Evolutionary conservation across 1,140 invertebrate species (phyloP).

Genomic region (Drosophila lacteicornis): DNA sequence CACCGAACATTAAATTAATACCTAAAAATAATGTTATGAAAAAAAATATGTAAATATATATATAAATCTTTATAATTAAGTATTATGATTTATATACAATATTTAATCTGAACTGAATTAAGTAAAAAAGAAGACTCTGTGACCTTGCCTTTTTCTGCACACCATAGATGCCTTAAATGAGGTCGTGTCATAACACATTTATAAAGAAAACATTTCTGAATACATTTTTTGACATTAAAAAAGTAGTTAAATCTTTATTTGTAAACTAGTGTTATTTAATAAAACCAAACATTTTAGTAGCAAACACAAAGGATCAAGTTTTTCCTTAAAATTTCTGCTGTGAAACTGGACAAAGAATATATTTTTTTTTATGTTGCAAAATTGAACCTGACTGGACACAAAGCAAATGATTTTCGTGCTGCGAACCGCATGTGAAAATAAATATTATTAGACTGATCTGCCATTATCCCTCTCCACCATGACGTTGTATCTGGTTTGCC

Average conservation of each 20-base stretch:
- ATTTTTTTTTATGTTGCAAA: slow-evolving; percentile 5
- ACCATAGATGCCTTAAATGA: too few relatives aligned
- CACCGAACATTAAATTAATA: too few relatives aligned
- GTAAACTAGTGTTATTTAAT: background rate
- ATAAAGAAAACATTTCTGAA: background rate
- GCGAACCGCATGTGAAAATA: slow-evolving; percentile 75
- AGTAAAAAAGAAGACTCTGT: too few relatives aligned
- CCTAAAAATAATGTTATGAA: too few relatives aligned
- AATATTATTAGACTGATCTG: slow-evolving; percentile 63
- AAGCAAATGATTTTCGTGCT: slow-evolving; percentile 69
- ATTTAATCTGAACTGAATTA: too few relatives aligned
- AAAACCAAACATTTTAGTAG: background rate
- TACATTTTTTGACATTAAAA: background rate
- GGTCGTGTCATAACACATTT: too few relatives aligned
- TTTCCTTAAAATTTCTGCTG: slow-evolving; percentile 4
- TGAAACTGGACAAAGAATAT: slow-evolving; percentile 12
- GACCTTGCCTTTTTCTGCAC: too few relatives aligned
- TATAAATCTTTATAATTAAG: too few relatives aligned
- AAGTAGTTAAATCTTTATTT: background rate
- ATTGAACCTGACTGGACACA: slow-evolving; percentile 16
- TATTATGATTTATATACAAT: too few relatives aligned
- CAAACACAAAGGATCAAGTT: slow-evolving; percentile 4
- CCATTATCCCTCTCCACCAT: background rate
- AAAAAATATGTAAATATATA: too few relatives aligned
- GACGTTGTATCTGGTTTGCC: slow-evolving; percentile 4